Evolutionary conservation across 1,140 invertebrate genomes (phyloP).

Genomic region (Gonioctena quinquepunctata): DNA sequence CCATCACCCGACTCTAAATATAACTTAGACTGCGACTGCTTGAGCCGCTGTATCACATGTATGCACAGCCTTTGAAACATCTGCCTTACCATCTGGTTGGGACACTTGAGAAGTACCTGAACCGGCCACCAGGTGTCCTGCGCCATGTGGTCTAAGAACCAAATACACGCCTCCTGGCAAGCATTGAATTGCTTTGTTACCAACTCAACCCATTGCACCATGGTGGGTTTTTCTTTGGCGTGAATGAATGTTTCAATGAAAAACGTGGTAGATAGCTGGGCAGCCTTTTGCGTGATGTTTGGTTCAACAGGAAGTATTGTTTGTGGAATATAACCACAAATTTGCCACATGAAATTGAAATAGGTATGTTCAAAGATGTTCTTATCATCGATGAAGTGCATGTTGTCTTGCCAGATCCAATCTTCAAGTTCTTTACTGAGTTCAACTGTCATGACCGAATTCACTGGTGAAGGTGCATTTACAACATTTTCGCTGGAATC

Average conservation of each 20-base stretch:
- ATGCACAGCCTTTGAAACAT: conserved; percentile 93
- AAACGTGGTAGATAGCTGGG: conserved; percentile 89
- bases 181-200: conserved; percentile 93
- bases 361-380: conserved; percentile 96
- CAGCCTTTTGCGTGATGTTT: conserved; percentile 82
- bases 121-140: conserved; percentile 93
- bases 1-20: conserved; percentile 69
- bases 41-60: conserved; percentile 88
- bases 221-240: conserved; percentile 95
- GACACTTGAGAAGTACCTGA: conserved; percentile 89
- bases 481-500: conserved; percentile 48
- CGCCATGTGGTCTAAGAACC: conserved; percentile 92
- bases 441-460: conserved; percentile 60
- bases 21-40: conserved; percentile 69
- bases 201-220: conserved; percentile 95
- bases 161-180: conserved; percentile 87
- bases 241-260: conserved; percentile 96
- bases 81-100: conserved; percentile 93
- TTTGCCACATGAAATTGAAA: conserved; percentile 96
- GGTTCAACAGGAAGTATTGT: conserved; percentile 77
- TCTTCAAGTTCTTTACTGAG: conserved; percentile 81
- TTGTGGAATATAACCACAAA: conserved; percentile 90
- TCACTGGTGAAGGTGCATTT: conserved; percentile 24
- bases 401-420: conserved; percentile 96
- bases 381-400: conserved; percentile 91